Evolutionary conservation across 2,888 invertebrate genomes (phyloP).

Genomic region (Lymantria dispar): DNA sequence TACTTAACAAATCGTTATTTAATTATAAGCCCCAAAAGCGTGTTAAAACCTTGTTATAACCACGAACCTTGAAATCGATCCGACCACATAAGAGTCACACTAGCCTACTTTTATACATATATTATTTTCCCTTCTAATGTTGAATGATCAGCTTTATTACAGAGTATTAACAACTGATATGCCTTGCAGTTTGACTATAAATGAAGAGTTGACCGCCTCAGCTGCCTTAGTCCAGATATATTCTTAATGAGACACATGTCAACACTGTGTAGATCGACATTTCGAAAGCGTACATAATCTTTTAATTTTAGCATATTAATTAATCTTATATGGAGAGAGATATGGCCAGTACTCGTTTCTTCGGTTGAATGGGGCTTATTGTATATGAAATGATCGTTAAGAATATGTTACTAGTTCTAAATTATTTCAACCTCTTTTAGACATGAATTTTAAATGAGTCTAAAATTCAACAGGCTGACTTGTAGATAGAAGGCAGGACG

Average conservation of each 20-base stretch:
- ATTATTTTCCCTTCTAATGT: conserved; percentile 32
- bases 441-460: too few relatives aligned
- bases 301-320: conserved; percentile 15
- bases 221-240: conserved; percentile 32
- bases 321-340: background rate
- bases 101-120: conserved; percentile 56
- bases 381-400: too few relatives aligned
- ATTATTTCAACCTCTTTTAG: too few relatives aligned
- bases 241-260: conserved; percentile 46
- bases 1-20: conserved; percentile 16
- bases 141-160: conserved; percentile 15
- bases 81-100: conserved; percentile 66
- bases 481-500: too few relatives aligned
- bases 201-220: conserved; percentile 25
- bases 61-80: conserved; percentile 74
- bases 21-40: conserved; percentile 46
- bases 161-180: conserved; percentile 20
- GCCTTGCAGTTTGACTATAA: conserved; percentile 4
- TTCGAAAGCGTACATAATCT: conserved; percentile 1
- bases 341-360: too few relatives aligned
- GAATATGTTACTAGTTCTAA: too few relatives aligned
- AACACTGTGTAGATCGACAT: conserved; percentile 36
- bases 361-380: too few relatives aligned
- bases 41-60: conserved; percentile 41
- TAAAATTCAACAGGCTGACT: too few relatives aligned